Evolutionary conservation across 2,797 vertebrate species (phyloP), one percentile per base, ranked within the genome.

Genomic region (Echeneis naucrates): DNA sequence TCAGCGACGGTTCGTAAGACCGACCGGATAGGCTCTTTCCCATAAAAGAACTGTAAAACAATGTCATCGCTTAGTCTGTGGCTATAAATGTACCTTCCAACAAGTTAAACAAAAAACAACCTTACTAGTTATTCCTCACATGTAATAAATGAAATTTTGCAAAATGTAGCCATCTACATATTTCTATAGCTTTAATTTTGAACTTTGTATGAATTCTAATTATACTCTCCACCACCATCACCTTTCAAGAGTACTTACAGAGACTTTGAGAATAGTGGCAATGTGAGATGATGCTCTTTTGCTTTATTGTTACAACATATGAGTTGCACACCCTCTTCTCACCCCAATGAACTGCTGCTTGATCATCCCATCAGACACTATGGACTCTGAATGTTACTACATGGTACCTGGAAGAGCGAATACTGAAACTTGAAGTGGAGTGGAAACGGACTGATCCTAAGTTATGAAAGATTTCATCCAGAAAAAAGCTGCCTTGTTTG

Each of bases 31-130:
- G 56, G 50, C 57, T 74, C 72, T 66, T 60, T 17, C 14, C 17
- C 13, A 56, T 93, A 60, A 83, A 69, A 50, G 95, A 93, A 88
- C 96, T 96, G 87, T 21, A 73, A 78, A 37, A 66, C 30, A 51
- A 68, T 35, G 59, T 37, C 6, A 55, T n/a, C 13, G 60, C 4
- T n/a, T 2, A 30, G 24, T 44, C 14, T 33, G 26, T 38, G 13
- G 7, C 16, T 8, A 12, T 16, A 65, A 32, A 63, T 24, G 6
- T 8, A 11, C 35, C 5, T 24, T 10, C 9, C 4, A 26, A 13
- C 10, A 57, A 57, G 38, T 11, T 4, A 58, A 23, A 69, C 16
- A 42, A 24, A 51, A 45, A 56, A 23, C 8, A 38, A 51, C 16
- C 19, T 9, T n/a, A 27, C 40, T 16, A 63, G 7, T 17, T 16